A percentile compares a stretch with the other conserved stretches of the same genome.
phyloP scores from a whole-genome alignment of 2,888 invertebrate species.

The Nymphalis polychloros region DNA sequence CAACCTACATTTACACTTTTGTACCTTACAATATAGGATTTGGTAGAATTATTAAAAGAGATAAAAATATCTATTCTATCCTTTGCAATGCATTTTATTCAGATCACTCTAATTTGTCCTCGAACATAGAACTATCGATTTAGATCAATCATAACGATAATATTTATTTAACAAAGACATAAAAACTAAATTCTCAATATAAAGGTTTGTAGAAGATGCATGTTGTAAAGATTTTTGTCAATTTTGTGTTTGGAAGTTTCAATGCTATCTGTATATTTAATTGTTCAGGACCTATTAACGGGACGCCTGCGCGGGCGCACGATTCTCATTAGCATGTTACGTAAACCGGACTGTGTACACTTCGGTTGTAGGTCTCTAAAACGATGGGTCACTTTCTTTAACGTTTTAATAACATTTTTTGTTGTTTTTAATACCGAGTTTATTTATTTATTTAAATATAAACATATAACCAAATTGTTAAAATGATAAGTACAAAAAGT shows the following conservation, averaged over 20 bases:
- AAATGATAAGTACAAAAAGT: too few species aligned
- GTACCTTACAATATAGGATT: too few species aligned
- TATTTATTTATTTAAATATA: too few species aligned
- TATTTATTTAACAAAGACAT: background rate
- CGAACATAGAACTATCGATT: background rate
- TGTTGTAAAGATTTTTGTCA: background rate
- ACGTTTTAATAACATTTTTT: background rate
- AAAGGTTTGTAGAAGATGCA: background rate
- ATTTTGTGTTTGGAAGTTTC: background rate
- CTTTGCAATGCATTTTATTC: too few species aligned
- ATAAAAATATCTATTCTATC: too few species aligned
- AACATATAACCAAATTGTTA: too few species aligned
- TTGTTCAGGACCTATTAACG: slow-evolving; percentile 45
- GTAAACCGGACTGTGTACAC: slow-evolving; percentile 33
- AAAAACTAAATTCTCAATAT: background rate
- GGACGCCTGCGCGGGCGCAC: slow-evolving; percentile 38
- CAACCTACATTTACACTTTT: background rate
- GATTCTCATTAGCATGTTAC: slow-evolving; percentile 42
- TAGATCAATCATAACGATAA: too few species aligned
- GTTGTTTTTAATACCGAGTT: too few species aligned
- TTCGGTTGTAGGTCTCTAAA: slow-evolving; percentile 23
- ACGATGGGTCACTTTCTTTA: slow-evolving; percentile 26
- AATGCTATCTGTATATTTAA: slow-evolving; percentile 35
- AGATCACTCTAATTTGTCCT: too few species aligned
- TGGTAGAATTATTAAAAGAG: too few species aligned